Base-by-base conservation (phyloP, 2,888 invertebrate species). In the Tethea ocularis region DNA sequence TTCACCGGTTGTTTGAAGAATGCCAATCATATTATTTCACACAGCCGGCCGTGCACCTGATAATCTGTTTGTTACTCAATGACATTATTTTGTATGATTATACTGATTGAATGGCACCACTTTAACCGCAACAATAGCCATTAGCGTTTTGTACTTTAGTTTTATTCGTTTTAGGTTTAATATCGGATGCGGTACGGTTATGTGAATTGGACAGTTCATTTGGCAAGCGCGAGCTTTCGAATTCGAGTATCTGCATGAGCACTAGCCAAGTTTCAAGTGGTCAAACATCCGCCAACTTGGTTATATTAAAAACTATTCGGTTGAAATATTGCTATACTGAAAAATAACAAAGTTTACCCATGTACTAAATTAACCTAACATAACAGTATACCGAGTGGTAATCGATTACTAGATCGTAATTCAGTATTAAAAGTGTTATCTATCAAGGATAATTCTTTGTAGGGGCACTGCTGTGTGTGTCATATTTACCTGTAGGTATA, bases 1-100 rank as follows among this genome's bases (percentile, higher is more conserved):
- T 83, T 78, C 71, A 69, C 71, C 69, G 71, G 77, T 75, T 64
- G 72, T 68, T 80, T 67, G 67, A 71, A 74, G 72, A 77, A 78
- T 67, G 67, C 71, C 73, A 77, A 78, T 75, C 68, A 70, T 74
- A 69, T 78, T 76, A 67, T 75, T 79, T 76, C 70, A 76, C 72
- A 63, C 64, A 63, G 68, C 64, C 68, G 64, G 69, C 66, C 67
- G 62, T 63, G 58, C 60, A 62, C 60, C 69, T 67, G 69, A 75
- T 72, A 72, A 73, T 67, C 54, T 53, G 57, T 67, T 66, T 63
- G 61, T 71, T 75, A 69, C 71, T 64, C 69, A 78, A 75, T 69
- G 64, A 65, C 57, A 75, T 72, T 64, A 69, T 63, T 56, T 52
- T 74, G 59, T 69, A 60, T 68, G 64, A 68, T 69, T 60, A 57